Conservation (phyloP, 2,888 invertebrate species). For the Drosophila fulvimacula region DNA sequence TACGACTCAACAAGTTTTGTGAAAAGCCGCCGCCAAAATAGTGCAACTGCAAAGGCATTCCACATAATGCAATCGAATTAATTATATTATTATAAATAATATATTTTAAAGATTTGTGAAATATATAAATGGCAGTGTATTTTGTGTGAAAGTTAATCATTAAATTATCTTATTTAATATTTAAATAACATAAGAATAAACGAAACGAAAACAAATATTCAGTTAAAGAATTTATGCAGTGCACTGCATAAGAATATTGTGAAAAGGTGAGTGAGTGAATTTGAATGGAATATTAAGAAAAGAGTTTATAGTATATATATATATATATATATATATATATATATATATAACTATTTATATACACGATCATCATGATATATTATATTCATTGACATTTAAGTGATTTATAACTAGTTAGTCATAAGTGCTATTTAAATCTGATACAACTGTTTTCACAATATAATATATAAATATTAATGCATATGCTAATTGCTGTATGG, state of each 20-base stretch:
- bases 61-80: slow-evolving; percentile 20
- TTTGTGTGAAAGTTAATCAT: slow-evolving; percentile 9
- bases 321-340: not conserved
- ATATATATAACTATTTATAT: not conserved
- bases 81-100: slow-evolving; percentile 8
- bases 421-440: slow-evolving; percentile 12
- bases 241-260: slow-evolving; percentile 32
- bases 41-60: slow-evolving; percentile 9
- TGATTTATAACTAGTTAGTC: slow-evolving; percentile 20
- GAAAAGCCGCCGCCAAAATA: slow-evolving; percentile 51
- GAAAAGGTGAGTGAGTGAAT: slow-evolving; percentile 48
- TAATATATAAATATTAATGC: slow-evolving; percentile 19
- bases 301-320: not conserved
- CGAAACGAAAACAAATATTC: slow-evolving; percentile 8
- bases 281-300: not conserved
- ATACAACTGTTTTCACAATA: slow-evolving; percentile 22
- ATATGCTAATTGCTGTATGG: slow-evolving; percentile 13
- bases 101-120: slow-evolving; percentile 27
- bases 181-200: not conserved
- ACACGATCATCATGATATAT: slow-evolving; percentile 4
- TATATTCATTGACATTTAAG: slow-evolving; percentile 28
- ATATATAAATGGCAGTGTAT: not conserved
- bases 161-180: not conserved
- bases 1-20: slow-evolving; percentile 4
- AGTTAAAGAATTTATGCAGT: slow-evolving; percentile 38